Evolutionary conservation across 2,113 vertebrate species (phyloP).

Genomic region (Octodon degus): DNA sequence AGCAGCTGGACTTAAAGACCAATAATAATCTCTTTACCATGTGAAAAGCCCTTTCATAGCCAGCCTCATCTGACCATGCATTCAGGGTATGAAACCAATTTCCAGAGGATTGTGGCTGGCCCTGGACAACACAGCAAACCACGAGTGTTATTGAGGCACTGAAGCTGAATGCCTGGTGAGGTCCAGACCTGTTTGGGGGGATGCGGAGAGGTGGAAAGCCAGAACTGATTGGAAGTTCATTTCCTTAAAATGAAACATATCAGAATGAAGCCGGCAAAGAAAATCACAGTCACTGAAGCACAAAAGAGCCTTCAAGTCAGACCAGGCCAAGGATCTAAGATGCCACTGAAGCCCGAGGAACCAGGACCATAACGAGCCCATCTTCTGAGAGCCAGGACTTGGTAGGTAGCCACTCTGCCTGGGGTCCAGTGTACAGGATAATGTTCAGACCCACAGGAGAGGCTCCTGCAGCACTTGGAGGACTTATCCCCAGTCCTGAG

Average conservation of each 20-base stretch:
- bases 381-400: background rate
- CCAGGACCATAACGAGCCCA: background rate
- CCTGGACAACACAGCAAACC: background rate
- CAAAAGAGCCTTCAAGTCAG: background rate
- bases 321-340: background rate
- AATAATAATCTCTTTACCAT: background rate
- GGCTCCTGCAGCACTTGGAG: background rate
- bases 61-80: background rate
- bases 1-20: background rate
- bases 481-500: background rate
- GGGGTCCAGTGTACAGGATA: background rate
- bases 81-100: background rate
- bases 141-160: background rate
- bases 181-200: background rate
- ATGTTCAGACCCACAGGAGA: accelerated
- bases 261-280: constrained; percentile 6
- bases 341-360: background rate
- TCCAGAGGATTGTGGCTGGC: background rate
- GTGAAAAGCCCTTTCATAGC: background rate
- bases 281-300: background rate
- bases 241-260: constrained; percentile 35
- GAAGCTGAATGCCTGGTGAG: background rate
- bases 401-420: background rate
- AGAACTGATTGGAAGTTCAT: background rate
- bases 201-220: background rate